Conservation (phyloP, 2,113 vertebrate species). For the Ellobius talpinus region DNA sequence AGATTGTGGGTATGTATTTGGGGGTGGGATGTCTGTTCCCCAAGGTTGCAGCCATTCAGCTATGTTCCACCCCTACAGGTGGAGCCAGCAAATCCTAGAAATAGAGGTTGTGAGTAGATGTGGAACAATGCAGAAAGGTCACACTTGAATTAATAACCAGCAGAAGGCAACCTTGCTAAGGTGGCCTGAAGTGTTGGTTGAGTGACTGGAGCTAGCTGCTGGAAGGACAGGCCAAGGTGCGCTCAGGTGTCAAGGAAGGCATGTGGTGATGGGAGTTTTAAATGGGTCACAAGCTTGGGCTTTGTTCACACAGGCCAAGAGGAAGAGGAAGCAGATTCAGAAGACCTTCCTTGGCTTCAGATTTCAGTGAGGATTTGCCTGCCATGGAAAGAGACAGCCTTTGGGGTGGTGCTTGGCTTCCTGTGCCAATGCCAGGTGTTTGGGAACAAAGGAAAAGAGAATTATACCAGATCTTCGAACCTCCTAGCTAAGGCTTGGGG, state of each 20-base stretch:
- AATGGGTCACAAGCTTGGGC: background rate
- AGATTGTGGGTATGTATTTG: background rate
- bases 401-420: background rate
- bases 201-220: background rate
- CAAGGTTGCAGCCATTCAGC: background rate
- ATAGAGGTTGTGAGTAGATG: background rate
- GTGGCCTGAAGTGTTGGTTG: background rate
- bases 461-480: background rate
- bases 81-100: background rate
- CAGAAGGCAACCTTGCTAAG: background rate
- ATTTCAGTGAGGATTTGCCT: slow-evolving; percentile 26
- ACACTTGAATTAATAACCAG: background rate
- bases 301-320: slow-evolving; percentile 7
- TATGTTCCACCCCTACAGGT: background rate
- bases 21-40: background rate
- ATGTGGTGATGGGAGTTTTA: background rate
- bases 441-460: background rate
- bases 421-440: background rate
- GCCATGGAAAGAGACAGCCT: background rate
- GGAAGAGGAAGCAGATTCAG: background rate
- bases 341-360: background rate
- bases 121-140: background rate
- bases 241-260: background rate
- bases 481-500: background rate
- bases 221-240: background rate